Evolutionary conservation across 53 echinoderm and acorn worm species (phyloP), one percentile per base, ranked within the genome.

Genomic region (Patiria pectinifera): DNA sequence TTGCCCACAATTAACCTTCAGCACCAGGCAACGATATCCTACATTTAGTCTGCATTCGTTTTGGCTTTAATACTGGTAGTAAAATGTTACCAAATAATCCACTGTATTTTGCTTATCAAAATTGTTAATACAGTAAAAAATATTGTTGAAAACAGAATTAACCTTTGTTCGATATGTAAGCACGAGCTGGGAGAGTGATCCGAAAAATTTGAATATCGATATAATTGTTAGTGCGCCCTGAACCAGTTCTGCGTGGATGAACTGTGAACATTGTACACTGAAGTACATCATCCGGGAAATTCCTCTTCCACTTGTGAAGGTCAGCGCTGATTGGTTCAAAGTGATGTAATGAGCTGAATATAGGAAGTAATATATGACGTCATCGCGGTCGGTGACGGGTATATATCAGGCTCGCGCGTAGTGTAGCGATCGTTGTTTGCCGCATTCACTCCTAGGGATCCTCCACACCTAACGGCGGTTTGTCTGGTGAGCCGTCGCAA

Each of bases 401-500:
- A 81, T 90, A 89, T 61, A 90, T 43, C 21, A 4, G 81, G 80
- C 80, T 59, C 45, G 88, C 88, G 45, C 86, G 14, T 61, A 0
- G 78, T 18, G 59, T 58, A 3, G 61, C 44, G 24, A 22, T 44
- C 45, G 60, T 88, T 60, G 88, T 88, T 77, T 77, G 43, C 77
- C 59, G 25, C 78, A 26, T 88, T 62, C 88, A 59, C 77, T 88
- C 90, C 90, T 77, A 12, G 90, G 90, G 90, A 90, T 80, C 81
- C 80, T 90, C 90, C 90, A 90, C 90, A 81, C 90, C 90, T 90
- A 47, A 3, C 90, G 90, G 90, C 90, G 90, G 90, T 90, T 90
- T 90, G 90, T 90, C 90, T 90, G 90, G 90, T 81, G 49, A 90
- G 49, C 90, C 90, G 90, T 90, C 90, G 90, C 81, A 81, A 90